A percentile compares a stretch with the other conserved stretches of the same genome.
phyloP scores from a whole-genome alignment of 2,888 invertebrate species.

The Ganaspis brasiliensis region DNA sequence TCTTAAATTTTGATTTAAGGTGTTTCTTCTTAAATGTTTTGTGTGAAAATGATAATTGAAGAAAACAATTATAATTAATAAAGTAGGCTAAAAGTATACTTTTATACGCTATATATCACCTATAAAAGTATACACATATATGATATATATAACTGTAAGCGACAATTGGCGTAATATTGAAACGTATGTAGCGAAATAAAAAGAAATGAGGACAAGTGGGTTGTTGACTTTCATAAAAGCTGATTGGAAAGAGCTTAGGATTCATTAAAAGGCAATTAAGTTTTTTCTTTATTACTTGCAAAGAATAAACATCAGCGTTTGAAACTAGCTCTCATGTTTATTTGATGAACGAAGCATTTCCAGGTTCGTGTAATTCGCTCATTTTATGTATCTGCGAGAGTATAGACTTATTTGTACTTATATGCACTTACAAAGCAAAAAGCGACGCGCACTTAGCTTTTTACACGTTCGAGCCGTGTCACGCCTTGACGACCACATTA shows the following conservation, averaged over 20 bases:
- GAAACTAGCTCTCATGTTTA: constrained; percentile 25
- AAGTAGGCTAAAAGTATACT: too few relatives aligned
- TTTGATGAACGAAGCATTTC: constrained; percentile 15
- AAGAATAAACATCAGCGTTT: not conserved
- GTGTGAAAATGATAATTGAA: too few relatives aligned
- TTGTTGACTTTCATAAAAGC: not conserved
- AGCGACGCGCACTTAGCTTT: constrained; percentile 26
- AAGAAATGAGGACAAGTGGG: not conserved
- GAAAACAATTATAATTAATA: too few relatives aligned
- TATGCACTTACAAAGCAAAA: constrained; percentile 23
- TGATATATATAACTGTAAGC: too few relatives aligned
- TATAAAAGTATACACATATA: too few relatives aligned
- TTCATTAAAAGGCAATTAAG: constrained; percentile 5
- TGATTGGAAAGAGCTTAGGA: not conserved
- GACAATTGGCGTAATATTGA: too few relatives aligned
- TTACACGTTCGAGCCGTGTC: constrained; percentile 62
- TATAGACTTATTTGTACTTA: constrained; percentile 30
- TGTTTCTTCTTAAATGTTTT: too few relatives aligned
- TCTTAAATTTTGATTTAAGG: too few relatives aligned
- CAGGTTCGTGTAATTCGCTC: constrained; percentile 26
- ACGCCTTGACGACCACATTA: constrained; percentile 76
- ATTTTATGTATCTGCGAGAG: not conserved
- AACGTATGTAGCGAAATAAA: not conserved
- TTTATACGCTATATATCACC: too few relatives aligned
- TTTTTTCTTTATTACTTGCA: constrained; percentile 1